phyloP scores from a whole-genome alignment of 1,140 invertebrate genomes.

The Agraylea sexmaculata region DNA sequence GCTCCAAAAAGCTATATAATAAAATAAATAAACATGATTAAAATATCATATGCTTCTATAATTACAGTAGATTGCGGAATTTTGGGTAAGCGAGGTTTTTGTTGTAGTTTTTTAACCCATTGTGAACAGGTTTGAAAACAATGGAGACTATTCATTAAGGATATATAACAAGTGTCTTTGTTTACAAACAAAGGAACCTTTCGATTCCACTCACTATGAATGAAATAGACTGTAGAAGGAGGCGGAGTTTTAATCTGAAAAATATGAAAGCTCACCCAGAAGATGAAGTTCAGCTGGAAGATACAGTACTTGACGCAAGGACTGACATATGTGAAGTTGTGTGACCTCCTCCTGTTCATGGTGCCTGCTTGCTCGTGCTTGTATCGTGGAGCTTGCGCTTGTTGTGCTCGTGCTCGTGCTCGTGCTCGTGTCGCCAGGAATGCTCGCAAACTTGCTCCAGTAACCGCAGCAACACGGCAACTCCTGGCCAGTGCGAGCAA shows the following conservation, averaged over 20 bases:
- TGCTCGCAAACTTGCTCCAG: too few relatives aligned
- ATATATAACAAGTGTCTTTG: not conserved
- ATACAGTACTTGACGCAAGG: slow-evolving; percentile 91
- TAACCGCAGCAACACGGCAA: not conserved
- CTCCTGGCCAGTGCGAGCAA: too few relatives aligned
- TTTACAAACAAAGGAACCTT: not conserved
- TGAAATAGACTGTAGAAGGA: slow-evolving; percentile 3
- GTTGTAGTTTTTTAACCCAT: too few relatives aligned
- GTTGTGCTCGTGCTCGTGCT: not conserved
- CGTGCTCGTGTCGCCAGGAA: too few relatives aligned
- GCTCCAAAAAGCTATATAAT: slow-evolving; percentile 71
- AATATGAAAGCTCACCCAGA: slow-evolving; percentile 60
- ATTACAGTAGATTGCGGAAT: too few relatives aligned
- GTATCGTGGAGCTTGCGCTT: not conserved
- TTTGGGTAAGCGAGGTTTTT: too few relatives aligned
- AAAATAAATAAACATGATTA: slow-evolving; percentile 15
- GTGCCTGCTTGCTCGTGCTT: slow-evolving; percentile 23
- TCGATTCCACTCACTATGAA: slow-evolving; percentile 4
- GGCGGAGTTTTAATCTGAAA: slow-evolving; percentile 4
- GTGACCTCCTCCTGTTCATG: slow-evolving; percentile 42
- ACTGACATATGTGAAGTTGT: slow-evolving; percentile 63
- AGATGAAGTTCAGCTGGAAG: slow-evolving; percentile 84
- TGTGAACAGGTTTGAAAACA: not conserved
- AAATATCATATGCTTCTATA: not conserved
- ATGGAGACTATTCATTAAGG: not conserved